Evolutionary conservation across 1,140 invertebrate genomes (phyloP), one percentile per base, ranked within the genome.

Genomic region (Epicauta chinensis): DNA sequence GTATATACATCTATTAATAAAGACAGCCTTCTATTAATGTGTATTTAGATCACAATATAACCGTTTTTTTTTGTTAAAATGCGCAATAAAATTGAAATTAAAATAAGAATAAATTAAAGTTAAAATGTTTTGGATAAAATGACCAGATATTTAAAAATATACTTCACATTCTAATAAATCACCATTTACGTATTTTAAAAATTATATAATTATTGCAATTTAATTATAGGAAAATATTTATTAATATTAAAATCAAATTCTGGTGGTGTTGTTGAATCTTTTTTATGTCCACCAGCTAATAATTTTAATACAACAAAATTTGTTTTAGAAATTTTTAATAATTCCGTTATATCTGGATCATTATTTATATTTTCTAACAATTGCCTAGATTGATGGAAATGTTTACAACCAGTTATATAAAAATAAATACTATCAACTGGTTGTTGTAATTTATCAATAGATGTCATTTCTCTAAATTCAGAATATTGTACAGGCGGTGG

Each of bases 261-360:
- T 2, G 91, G 90, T 3, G 87, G 84, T 16, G 78, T 77, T 59
- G 83, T 82, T 0, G 88, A 85, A 51, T 93, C 88, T 61, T 86
- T 86, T 70, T 91, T 92, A 69, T 96, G 92, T 12, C 93, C 93
- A 53, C 88, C 89, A 3, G 88, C 86, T 35, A 97, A 73, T 29
- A 97, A 73, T 75, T 95, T 95, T 71, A 95, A 80, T 5, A 97
- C 93, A 53, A 97, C 84, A 70, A 93, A 94, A 76, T 97, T 97
- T 0, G 89, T 95, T 76, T 97, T 96, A 1, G 87, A 83, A 42
- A 96, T 84, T 77, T 90, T 90, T 3, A 96, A 72, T 34, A 95
- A 76, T 63, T 43, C 45, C 29, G 37, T 73, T 74, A 93, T 89
- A 79, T 94, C 91, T 62, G 84, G 83, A 64, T 88, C 84, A 11